Conservation (phyloP, 1,140 invertebrate genomes). For the Drosophila lacteicornis region DNA sequence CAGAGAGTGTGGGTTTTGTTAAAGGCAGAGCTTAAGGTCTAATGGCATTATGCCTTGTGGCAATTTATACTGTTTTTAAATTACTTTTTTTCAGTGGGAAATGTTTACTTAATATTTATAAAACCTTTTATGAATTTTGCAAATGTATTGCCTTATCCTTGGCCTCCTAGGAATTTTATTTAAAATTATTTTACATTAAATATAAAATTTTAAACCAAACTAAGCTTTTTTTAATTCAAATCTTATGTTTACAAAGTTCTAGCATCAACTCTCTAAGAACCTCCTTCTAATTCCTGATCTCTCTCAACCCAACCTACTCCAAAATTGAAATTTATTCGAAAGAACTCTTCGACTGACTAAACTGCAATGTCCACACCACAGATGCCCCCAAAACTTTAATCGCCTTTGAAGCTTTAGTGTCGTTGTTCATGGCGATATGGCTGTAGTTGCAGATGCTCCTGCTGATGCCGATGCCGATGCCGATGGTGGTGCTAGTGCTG, state of each 20-base stretch:
- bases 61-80: constrained; percentile 7
- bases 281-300: neutral
- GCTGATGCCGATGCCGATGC: constrained; percentile 6
- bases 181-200: too few species aligned
- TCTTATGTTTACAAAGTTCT: neutral
- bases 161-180: too few species aligned
- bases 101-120: too few species aligned
- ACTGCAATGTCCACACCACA: constrained; percentile 17
- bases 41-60: neutral
- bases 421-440: constrained; percentile 55
- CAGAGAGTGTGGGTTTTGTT: constrained; percentile 1
- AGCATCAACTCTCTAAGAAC: neutral
- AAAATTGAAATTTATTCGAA: constrained; percentile 14
- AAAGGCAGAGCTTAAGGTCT: neutral
- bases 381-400: constrained; percentile 38
- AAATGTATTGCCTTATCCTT: too few species aligned
- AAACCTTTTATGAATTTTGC: too few species aligned
- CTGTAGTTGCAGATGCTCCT: constrained; percentile 16
- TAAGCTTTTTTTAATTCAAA: too few species aligned
- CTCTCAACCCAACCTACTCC: neutral
- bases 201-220: too few species aligned
- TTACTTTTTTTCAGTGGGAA: neutral
- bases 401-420: constrained; percentile 51
- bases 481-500: constrained; percentile 2
- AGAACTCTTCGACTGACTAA: constrained; percentile 14